Conservation (phyloP, 2,888 invertebrate genomes). For the Argynnis bischoffii region DNA sequence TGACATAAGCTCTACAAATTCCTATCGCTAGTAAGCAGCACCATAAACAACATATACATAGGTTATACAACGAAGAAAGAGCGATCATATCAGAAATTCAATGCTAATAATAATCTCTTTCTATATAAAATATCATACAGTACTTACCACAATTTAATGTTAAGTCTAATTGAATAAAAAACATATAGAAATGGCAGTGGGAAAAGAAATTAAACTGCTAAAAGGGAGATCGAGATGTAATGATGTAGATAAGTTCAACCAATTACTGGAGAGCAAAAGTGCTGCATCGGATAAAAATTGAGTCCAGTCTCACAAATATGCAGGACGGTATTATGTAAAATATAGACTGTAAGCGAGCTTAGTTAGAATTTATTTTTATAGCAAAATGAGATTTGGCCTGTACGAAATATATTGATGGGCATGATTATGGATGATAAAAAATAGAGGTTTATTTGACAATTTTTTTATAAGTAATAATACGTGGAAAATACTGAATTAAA, state of each 20-base stretch:
- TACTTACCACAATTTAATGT: constrained; percentile 41
- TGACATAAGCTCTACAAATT: background rate
- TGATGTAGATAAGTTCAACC: constrained; percentile 80
- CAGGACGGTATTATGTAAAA: constrained; percentile 57
- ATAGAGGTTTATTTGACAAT: background rate
- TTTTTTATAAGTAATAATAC: background rate
- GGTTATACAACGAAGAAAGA: no score
- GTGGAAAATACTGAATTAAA: no score
- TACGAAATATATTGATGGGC: constrained; percentile 2
- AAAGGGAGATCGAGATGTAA: constrained; percentile 78
- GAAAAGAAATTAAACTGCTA: constrained; percentile 69
- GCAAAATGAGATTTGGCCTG: constrained; percentile 37
- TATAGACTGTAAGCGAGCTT: constrained; percentile 50
- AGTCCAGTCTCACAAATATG: constrained; percentile 50
- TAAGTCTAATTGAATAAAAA: constrained; percentile 79
- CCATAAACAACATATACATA: no score
- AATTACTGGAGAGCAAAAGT: constrained; percentile 75
- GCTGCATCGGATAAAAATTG: constrained; percentile 77
- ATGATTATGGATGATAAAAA: background rate
- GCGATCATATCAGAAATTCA: background rate
- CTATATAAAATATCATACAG: constrained; percentile 16
- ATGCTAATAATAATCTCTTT: constrained; percentile 14
- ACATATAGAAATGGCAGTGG: constrained; percentile 71
- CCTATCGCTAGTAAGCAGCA: no score
- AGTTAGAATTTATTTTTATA: constrained; percentile 44